Base-by-base conservation (phyloP, 2,888 invertebrate genomes). In the Taphrorychus bicolor region DNA sequence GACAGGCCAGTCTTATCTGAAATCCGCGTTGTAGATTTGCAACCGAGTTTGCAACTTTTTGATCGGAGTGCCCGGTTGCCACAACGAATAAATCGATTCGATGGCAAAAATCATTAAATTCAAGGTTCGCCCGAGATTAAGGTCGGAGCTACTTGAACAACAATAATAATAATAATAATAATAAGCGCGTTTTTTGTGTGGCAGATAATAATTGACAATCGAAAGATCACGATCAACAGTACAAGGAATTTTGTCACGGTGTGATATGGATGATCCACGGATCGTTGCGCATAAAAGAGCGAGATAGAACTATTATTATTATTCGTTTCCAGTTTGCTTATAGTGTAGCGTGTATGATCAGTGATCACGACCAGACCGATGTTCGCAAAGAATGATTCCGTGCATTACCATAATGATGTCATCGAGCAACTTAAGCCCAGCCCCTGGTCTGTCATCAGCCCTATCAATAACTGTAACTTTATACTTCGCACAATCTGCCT, bases 171-270 rank as follows among this genome's bases (percentile, higher is more conserved):
- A 17, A 48, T 48, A 16, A n/a, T n/a, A 48, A 48, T 17, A 48
- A 16, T 48, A 52, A 52, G 17, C 9, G 52, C 52, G 11, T 51
- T 66, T 66, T 66, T 22, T 45, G n/a, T 7, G 24, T 18, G 22
- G 14, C 23, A 21, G 24, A 45, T 58, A 42, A 48, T 42, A 61
- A 66, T 66, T 61, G 66, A 58, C 58, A 66, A 42, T 66, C 56
- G 66, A 66, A 57, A 66, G 61, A 66, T 61, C 66, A 61, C 66
- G 60, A 66, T 61, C 66, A 66, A 66, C 56, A 66, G 61, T 66
- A 61, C 48, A 66, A n/a, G 57, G 23, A 52, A 66, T 66, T 66
- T 66, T 61, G 66, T 66, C 66, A 66, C 61, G 61, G 61, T 61
- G 52, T 66, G 57, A 14, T 41, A 49, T 66, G 57, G 57, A 65